phyloP scores from a whole-genome alignment of 2,113 vertebrate genomes.

The Limnothrissa miodon region DNA sequence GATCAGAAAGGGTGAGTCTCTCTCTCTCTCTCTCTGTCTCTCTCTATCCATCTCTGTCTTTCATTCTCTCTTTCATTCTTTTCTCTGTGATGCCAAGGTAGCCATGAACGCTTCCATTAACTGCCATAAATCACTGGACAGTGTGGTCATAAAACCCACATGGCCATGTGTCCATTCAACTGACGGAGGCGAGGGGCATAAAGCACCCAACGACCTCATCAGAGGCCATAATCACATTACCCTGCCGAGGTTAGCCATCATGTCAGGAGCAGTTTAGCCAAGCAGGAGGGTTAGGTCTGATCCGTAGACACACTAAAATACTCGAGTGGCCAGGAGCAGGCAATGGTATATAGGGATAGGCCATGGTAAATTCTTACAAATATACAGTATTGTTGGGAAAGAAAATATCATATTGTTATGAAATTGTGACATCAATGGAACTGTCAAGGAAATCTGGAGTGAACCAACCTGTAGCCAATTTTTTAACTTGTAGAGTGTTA shows the following conservation, averaged over 20 bases:
- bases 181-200: not conserved
- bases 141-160: not conserved
- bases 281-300: not conserved
- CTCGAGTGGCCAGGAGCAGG: not conserved
- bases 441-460: too few relatives aligned
- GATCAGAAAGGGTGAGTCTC: not conserved
- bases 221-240: not conserved
- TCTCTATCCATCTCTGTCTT: not conserved
- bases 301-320: not conserved
- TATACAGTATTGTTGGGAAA: too few relatives aligned
- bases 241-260: not conserved
- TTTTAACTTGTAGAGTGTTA: too few relatives aligned
- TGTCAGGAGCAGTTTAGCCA: not conserved
- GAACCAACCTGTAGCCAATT: too few relatives aligned
- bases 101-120: constrained; percentile 3
- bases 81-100: not conserved
- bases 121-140: not conserved
- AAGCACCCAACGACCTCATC: not conserved
- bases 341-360: not conserved
- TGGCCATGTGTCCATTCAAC: not conserved
- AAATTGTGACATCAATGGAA: too few relatives aligned
- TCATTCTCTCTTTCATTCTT: not conserved
- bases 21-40: constrained; percentile 9
- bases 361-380: too few relatives aligned
- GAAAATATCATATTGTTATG: too few relatives aligned